These are phyloP conservation scores for Galemys pyrenaicus DNA, from an alignment of 2,113 vertebrate genomes.

Conservation along the genomic window DNA sequence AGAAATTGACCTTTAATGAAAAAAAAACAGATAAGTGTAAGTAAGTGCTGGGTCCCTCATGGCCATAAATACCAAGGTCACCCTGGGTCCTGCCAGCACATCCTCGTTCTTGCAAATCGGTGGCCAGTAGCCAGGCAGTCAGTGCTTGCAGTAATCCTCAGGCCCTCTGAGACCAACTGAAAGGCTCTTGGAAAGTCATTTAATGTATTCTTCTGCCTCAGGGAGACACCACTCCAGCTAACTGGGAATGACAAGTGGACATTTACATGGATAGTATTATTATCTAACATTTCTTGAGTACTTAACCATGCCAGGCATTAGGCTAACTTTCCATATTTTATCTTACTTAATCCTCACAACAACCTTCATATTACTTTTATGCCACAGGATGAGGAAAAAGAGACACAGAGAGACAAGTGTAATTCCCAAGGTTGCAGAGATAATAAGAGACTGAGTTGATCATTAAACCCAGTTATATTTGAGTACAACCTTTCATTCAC, in stretches of 20 bases:
- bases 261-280: neutral
- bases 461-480: neutral
- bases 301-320: neutral
- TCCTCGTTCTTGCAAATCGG: neutral
- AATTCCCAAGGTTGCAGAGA: neutral
- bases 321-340: neutral
- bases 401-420: neutral
- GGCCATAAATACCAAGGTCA: neutral
- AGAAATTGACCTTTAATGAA: constrained; percentile 94
- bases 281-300: neutral
- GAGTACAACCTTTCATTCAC: neutral
- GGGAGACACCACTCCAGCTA: neutral
- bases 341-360: constrained; percentile 27
- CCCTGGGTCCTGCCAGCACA: neutral
- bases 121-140: neutral
- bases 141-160: neutral
- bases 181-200: neutral
- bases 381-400: neutral
- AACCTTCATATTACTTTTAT: neutral
- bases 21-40: constrained; percentile 33
- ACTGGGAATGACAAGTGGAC: neutral
- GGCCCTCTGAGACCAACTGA: neutral
- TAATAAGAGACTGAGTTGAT: neutral
- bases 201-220: constrained; percentile 26
- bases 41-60: neutral